phyloP scores from a whole-genome alignment of 2,113 vertebrate genomes.

The Tretioscincus oriximinensis region DNA sequence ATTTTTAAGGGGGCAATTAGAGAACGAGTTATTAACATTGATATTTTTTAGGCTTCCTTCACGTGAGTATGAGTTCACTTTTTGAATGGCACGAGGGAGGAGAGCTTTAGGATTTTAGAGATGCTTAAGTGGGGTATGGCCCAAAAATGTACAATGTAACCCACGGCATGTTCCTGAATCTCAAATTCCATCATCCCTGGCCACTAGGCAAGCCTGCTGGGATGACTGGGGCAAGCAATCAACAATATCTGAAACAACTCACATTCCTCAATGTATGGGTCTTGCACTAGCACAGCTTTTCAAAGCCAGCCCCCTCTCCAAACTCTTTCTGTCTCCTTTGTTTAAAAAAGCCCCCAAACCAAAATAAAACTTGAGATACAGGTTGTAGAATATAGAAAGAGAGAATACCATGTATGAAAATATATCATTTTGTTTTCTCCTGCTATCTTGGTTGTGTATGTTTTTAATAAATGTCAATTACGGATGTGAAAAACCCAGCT shows the following conservation, averaged over 20 bases:
- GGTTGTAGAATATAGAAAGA: neutral
- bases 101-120: no score
- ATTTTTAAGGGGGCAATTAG: no score
- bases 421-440: conserved; percentile 55
- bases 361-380: neutral
- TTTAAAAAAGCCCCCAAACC: neutral
- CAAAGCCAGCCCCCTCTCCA: neutral
- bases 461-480: conserved; percentile 55
- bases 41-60: no score
- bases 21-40: no score
- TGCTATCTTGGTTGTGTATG: conserved; percentile 15
- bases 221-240: neutral
- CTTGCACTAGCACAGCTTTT: neutral
- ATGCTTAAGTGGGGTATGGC: no score
- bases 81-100: no score
- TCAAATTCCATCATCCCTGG: neutral
- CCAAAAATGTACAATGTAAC: no score
- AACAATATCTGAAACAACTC: neutral
- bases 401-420: neutral
- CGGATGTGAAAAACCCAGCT: conserved; percentile 45
- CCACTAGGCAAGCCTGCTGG: neutral
- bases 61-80: no score
- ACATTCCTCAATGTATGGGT: neutral
- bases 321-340: no score
- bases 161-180: no score